phyloP scores from a whole-genome alignment of 2,113 vertebrate species.

The Mesembrinibis cayennensis region DNA sequence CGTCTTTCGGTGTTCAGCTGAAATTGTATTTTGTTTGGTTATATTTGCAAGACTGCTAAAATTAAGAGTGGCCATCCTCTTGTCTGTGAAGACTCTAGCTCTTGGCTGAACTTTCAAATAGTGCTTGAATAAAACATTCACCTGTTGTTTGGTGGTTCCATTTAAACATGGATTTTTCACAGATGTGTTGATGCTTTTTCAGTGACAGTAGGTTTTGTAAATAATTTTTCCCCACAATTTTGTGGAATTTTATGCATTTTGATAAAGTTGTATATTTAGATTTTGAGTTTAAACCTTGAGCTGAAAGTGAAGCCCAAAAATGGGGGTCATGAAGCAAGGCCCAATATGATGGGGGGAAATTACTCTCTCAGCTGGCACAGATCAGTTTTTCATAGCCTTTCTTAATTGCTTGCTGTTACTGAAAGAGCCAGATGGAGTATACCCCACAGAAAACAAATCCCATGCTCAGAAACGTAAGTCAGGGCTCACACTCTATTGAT shows the following conservation, averaged over 20 bases:
- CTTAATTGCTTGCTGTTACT: conserved; percentile 8
- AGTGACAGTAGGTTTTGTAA: background rate
- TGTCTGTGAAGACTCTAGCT: background rate
- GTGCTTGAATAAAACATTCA: background rate
- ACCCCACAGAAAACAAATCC: background rate
- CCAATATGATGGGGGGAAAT: background rate
- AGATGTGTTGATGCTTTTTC: background rate
- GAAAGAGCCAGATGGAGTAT: background rate
- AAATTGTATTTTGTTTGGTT: background rate
- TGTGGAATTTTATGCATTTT: background rate
- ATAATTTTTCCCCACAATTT: background rate
- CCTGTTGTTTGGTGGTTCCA: background rate
- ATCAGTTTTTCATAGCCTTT: background rate
- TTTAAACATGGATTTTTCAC: background rate
- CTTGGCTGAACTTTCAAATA: background rate
- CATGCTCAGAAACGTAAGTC: background rate
- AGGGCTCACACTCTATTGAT: background rate
- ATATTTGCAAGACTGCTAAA: background rate
- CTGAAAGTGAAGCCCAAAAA: background rate
- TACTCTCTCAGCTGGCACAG: background rate
- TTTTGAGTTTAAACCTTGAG: background rate
- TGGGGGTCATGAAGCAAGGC: background rate
- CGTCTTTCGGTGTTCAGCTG: background rate
- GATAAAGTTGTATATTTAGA: background rate
- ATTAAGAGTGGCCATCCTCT: background rate